These are phyloP conservation scores for Plectropomus leopardus DNA, from an alignment of 2,113 vertebrate genomes.

Conservation along the genomic window DNA sequence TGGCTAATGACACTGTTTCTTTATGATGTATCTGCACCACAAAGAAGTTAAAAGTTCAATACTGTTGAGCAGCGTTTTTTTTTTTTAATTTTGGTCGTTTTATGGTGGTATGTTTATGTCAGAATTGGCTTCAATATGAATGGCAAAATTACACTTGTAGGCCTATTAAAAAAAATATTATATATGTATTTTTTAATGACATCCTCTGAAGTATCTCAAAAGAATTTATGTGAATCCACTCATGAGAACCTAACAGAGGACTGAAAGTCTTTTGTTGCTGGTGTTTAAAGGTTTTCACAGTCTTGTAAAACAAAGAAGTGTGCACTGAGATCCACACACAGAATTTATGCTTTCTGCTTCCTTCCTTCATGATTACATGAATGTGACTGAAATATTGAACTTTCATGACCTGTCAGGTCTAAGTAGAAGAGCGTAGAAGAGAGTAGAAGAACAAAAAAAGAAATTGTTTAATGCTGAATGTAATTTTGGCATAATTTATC, in stretches of 20 bases:
- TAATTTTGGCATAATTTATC: not conserved
- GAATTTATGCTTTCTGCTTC: not conserved
- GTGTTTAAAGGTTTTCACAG: not conserved
- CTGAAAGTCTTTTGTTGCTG: not conserved
- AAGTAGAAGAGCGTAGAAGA: not conserved
- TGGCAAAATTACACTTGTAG: not conserved
- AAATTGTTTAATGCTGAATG: not conserved
- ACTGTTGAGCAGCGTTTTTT: not conserved
- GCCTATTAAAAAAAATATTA: not conserved
- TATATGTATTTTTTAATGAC: not conserved
- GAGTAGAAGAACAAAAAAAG: too few species aligned
- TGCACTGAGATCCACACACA: too few species aligned
- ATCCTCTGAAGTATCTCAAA: not conserved
- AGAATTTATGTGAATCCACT: not conserved
- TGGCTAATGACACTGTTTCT: not conserved
- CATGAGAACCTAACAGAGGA: not conserved
- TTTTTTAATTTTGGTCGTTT: not conserved
- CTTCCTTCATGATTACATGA: not conserved
- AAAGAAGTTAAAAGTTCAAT: not conserved
- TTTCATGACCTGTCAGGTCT: not conserved
- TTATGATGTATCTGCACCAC: not conserved
- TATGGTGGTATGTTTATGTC: not conserved
- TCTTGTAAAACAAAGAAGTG: not conserved
- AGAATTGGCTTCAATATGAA: not conserved
- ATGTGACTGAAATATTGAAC: not conserved